These are phyloP conservation scores for Tragelaphus strepsiceros DNA, from an alignment of 2,113 vertebrate genomes.

Conservation along the genomic window DNA sequence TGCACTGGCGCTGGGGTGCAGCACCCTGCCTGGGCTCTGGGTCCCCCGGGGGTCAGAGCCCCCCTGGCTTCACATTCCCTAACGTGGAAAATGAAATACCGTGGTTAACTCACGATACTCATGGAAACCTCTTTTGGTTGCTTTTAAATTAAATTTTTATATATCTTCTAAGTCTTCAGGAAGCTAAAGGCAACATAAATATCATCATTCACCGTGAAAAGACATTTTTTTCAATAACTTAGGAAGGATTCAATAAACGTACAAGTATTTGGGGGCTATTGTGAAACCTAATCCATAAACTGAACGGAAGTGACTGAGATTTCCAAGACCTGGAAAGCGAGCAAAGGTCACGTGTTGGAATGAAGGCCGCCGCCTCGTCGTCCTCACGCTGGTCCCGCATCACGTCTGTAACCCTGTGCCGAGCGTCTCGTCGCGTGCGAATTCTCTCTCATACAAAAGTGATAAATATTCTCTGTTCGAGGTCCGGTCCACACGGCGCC, in stretches of 20 bases:
- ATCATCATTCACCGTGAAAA: constrained; percentile 70
- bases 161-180: constrained; percentile 68
- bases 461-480: constrained; percentile 93
- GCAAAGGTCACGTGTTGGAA: constrained; percentile 68
- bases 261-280: constrained; percentile 69
- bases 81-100: constrained; percentile 35
- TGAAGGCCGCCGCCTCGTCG: neutral
- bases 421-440: constrained; percentile 87
- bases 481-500: constrained; percentile 70
- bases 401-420: constrained; percentile 89
- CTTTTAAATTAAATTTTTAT: constrained; percentile 60
- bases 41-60: neutral
- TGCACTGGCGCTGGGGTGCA: neutral
- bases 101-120: constrained; percentile 21
- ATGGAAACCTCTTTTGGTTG: constrained; percentile 58
- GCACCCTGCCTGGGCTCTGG: neutral
- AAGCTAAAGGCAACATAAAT: constrained; percentile 78
- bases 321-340: constrained; percentile 72
- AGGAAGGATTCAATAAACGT: constrained; percentile 70
- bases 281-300: constrained; percentile 74
- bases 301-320: constrained; percentile 66
- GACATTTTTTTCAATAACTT: constrained; percentile 75
- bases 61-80: neutral
- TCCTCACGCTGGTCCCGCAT: constrained; percentile 47
- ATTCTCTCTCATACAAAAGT: constrained; percentile 90